phyloP scores from a whole-genome alignment of 2,888 invertebrate species.

The Xestia xanthographa region DNA sequence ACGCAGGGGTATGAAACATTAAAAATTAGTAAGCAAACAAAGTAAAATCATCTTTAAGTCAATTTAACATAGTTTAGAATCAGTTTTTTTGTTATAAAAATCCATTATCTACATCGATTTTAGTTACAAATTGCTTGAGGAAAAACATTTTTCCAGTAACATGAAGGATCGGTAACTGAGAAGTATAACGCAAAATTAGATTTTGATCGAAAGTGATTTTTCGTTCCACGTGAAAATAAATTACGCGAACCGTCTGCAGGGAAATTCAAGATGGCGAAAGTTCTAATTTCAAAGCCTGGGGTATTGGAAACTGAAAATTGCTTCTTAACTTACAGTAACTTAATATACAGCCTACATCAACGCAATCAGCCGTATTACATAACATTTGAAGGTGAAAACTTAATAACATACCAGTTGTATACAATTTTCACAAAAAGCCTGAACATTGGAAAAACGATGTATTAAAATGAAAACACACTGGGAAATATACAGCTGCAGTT shows the following conservation, averaged over 20 bases:
- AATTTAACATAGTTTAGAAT: not conserved
- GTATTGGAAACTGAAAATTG: conserved; percentile 51
- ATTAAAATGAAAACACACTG: not conserved
- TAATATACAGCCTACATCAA: conserved; percentile 33
- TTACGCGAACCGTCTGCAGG: conserved; percentile 56
- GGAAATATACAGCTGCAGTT: not conserved
- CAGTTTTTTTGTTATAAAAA: not conserved
- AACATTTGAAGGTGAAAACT: conserved; percentile 34
- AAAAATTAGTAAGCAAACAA: not conserved
- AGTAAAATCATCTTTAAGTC: not conserved
- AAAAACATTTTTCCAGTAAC: conserved; percentile 23
- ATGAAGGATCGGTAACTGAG: conserved; percentile 22
- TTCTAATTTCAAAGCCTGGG: conserved; percentile 48
- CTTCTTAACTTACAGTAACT: conserved; percentile 45
- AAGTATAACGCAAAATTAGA: conserved; percentile 40
- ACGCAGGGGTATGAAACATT: not conserved
- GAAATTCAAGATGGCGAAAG: conserved; percentile 56
- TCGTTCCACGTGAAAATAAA: conserved; percentile 49
- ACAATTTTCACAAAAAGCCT: not conserved
- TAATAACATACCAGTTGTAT: not conserved
- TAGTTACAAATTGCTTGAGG: conserved; percentile 30
- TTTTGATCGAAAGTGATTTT: conserved; percentile 60
- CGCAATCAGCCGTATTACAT: conserved; percentile 18
- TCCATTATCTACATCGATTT: conserved; percentile 14
- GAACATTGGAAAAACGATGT: not conserved